Percentiles rank a stretch among this genome's conserved stretches.
Conservation (phyloP, 2,113 vertebrate species). For the Bubo scandiacus region DNA sequence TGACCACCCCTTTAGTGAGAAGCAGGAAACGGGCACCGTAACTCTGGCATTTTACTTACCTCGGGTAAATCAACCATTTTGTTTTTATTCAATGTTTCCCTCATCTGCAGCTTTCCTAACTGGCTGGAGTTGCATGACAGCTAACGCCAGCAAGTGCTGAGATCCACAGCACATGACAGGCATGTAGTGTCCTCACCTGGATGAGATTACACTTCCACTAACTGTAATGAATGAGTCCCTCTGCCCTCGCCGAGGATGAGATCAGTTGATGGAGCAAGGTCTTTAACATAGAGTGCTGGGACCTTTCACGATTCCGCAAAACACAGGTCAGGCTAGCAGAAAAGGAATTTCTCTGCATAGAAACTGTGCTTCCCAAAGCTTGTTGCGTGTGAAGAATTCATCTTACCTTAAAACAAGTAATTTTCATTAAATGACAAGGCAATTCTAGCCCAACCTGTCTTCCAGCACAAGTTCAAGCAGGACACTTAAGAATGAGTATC, state of each 20-base stretch:
- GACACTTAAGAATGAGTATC: background rate
- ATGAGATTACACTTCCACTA: background rate
- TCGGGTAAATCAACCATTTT: background rate
- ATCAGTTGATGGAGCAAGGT: background rate
- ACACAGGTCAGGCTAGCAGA: background rate
- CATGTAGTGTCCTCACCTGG: accelerated
- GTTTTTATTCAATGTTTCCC: background rate
- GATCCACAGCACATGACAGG: accelerated
- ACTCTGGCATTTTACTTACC: background rate
- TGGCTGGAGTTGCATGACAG: background rate
- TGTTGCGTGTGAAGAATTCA: background rate
- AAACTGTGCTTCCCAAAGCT: background rate
- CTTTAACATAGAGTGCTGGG: background rate
- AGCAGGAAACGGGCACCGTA: accelerated
- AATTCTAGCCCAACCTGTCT: background rate
- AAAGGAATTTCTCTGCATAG: background rate
- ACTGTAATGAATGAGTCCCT: background rate
- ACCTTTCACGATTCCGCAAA: background rate
- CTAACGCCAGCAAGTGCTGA: accelerated
- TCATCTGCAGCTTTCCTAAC: background rate
- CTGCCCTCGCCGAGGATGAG: background rate
- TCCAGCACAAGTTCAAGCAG: background rate
- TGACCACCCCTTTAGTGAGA: background rate
- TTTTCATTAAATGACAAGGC: background rate
- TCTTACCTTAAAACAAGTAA: background rate